Evolutionary conservation across 1,140 invertebrate species (phyloP), one percentile per base, ranked within the genome.

Genomic region (Muscidifurax raptorellus): DNA sequence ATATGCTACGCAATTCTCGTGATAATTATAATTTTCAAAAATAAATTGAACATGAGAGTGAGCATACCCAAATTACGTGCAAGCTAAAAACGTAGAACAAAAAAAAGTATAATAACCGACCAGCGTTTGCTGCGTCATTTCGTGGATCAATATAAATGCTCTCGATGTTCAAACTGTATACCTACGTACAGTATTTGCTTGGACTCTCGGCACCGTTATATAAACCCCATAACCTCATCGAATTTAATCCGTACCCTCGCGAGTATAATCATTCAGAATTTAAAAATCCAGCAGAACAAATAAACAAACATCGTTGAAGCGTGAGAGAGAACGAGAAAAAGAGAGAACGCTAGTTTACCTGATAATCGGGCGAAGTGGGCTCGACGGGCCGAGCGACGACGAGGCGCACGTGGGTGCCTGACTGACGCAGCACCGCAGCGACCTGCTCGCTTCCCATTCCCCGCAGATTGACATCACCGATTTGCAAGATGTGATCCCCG

Each of bases 401-500:
- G 74, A 99, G 95, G 2, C 98, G 95, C 40, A 99, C 98, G 90
- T 97, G 96, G 13, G 96, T 97, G 30, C 98, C 98, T 30, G 97
- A 97, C 93, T 99, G 98, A 36, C 98, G 95, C 77, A 99, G 93
- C 80, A 99, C 98, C n/a, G 97, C 96, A 32, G 98, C 98, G 87
- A 99, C 98, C 92, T 98, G 98, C 92, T 99, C 98, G 27, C 98
- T 99, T 7, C 97, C 97, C 98, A 99, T 98, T 86, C 98, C 97
- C 83, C 98, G 96, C 67, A 99, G 94, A 92, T 97, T 97, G 83
- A 98, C 97, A 91, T 98, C 97, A 28, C 98, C 97, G 90, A 99
- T 99, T 94, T 99, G 98, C 69, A 99, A 94, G 88, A 99, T 98
- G 91, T 99, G 98, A 94, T 99, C 99, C 25, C 98, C 98, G 90